Conservation (phyloP, 2,113 vertebrate species). For the Halichoerus grypus region DNA sequence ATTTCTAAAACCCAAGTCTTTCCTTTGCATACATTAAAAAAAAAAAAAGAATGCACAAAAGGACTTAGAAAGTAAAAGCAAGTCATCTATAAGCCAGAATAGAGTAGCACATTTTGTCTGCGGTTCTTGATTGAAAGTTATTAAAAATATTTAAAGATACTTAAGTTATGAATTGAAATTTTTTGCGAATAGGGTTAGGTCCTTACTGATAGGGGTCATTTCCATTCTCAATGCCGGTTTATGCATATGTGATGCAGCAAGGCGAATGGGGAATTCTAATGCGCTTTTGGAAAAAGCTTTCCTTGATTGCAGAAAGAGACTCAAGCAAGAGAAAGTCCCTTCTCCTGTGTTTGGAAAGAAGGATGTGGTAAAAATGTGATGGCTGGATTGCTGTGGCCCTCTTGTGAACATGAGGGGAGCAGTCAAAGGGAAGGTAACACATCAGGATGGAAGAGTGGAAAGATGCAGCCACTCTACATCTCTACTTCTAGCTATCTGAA, state of each 20-base stretch:
- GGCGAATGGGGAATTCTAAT: not conserved
- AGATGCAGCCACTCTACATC: not conserved
- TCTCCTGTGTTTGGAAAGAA: not conserved
- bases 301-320: not conserved
- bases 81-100: not conserved
- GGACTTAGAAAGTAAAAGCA: conserved; percentile 13
- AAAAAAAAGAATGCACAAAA: not conserved
- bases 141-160: not conserved
- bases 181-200: not conserved
- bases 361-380: not conserved
- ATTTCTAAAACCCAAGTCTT: conserved; percentile 37
- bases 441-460: not conserved
- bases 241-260: not conserved
- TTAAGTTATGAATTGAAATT: not conserved
- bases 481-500: not conserved
- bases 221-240: not conserved
- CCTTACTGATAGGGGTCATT: not conserved
- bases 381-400: not conserved
- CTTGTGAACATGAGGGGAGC: not conserved
- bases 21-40: not conserved
- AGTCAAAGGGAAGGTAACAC: not conserved
- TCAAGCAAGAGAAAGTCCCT: not conserved
- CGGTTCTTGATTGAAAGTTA: not conserved
- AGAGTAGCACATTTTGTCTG: not conserved
- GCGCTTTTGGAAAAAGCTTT: conserved; percentile 21